Evolutionary conservation across 2,113 vertebrate species (phyloP).

Genomic region (Channa argus): DNA sequence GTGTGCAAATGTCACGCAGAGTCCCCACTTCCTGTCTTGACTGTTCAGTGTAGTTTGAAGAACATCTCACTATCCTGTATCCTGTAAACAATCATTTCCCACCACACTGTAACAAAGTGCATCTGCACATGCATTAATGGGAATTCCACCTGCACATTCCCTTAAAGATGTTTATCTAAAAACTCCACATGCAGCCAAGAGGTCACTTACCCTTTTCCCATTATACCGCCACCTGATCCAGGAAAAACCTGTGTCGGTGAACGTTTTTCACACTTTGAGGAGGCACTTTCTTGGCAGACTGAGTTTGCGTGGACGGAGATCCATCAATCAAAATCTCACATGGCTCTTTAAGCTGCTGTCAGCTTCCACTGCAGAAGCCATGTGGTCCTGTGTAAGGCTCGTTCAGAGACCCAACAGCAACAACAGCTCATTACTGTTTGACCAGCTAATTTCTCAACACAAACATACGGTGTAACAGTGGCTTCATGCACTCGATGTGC

Average conservation of each 20-base stretch:
- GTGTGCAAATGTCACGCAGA: conserved; percentile 37
- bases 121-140: conserved; percentile 44
- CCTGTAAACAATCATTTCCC: conserved; percentile 70
- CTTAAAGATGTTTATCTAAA: conserved; percentile 72
- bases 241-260: conserved; percentile 54
- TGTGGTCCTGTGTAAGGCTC: conserved; percentile 46
- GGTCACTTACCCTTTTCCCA: conserved; percentile 74
- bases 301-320: conserved; percentile 46
- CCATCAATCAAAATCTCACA: conserved; percentile 65
- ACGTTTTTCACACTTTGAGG: conserved; percentile 62
- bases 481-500: not conserved
- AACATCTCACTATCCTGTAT: conserved; percentile 48
- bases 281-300: conserved; percentile 52
- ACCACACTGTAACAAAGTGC: conserved; percentile 18
- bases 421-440: conserved; percentile 57
- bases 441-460: conserved; percentile 29
- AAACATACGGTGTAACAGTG: not conserved
- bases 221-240: conserved; percentile 59
- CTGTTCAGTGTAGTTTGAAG: conserved; percentile 42
- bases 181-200: conserved; percentile 45
- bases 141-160: conserved; percentile 65
- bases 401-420: conserved; percentile 37
- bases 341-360: conserved; percentile 50
- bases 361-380: conserved; percentile 53
- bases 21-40: conserved; percentile 29